Evolutionary conservation across 2,797 vertebrate genomes (phyloP).

Genomic region (Triplophysa yarkandensis): DNA sequence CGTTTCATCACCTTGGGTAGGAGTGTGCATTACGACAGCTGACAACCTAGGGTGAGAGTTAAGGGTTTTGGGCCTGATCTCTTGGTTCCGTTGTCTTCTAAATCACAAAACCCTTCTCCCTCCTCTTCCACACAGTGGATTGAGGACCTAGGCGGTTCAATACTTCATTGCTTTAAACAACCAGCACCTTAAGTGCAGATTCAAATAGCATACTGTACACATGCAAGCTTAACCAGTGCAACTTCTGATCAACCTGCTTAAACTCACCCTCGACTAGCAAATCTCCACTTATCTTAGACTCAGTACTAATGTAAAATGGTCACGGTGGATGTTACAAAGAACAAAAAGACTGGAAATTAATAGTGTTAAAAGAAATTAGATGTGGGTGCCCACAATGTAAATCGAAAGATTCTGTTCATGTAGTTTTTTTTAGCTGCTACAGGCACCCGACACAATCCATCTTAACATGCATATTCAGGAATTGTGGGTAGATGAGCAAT

Average conservation of each 20-base stretch:
- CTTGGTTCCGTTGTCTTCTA: conserved; percentile 77
- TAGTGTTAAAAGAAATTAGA: conserved; percentile 53
- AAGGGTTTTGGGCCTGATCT: conserved; percentile 84
- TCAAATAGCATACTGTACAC: conserved; percentile 75
- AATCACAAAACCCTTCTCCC: conserved; percentile 88
- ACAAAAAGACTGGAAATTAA: conserved; percentile 33
- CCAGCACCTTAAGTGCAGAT: conserved; percentile 73
- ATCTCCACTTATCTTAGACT: conserved; percentile 44
- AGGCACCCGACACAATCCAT: conserved; percentile 41
- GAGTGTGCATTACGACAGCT: conserved; percentile 84
- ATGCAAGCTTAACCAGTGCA: conserved; percentile 63
- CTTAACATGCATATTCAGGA: conserved; percentile 84
- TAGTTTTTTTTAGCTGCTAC: neutral
- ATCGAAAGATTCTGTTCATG: neutral
- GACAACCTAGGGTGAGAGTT: conserved; percentile 84
- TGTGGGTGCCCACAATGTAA: conserved; percentile 46
- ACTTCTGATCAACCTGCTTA: conserved; percentile 52
- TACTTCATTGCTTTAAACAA: conserved; percentile 83
- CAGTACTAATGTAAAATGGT: conserved; percentile 51
- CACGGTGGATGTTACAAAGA: conserved; percentile 5
- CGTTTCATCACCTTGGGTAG: conserved; percentile 80
- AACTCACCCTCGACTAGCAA: conserved; percentile 56
- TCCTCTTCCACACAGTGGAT: conserved; percentile 88
- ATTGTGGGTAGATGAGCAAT: conserved; percentile 95
- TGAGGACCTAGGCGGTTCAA: conserved; percentile 87